Evolutionary conservation across 2,113 vertebrate genomes (phyloP).

Genomic region (Taxidea taxus): DNA sequence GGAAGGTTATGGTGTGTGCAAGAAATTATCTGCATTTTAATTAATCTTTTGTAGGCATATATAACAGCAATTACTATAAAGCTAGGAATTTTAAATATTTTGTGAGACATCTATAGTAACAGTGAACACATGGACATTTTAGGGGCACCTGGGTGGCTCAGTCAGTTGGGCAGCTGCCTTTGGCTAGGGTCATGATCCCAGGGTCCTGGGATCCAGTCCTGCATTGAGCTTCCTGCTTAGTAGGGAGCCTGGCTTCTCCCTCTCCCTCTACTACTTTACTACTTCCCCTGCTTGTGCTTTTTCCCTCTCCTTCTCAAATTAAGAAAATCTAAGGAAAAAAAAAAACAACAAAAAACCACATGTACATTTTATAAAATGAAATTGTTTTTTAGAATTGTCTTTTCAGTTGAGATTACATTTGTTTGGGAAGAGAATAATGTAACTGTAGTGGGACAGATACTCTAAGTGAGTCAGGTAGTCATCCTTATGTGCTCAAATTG

Average conservation of each 20-base stretch:
- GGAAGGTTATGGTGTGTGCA: neutral
- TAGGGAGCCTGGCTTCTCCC: too few species aligned
- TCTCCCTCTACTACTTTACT: too few species aligned
- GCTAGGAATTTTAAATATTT: neutral
- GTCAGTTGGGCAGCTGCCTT: too few species aligned
- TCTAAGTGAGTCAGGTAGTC: neutral
- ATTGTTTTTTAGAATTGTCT: neutral
- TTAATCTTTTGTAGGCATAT: neutral
- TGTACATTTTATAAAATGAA: neutral
- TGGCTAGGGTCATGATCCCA: too few species aligned
- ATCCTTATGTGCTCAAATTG: neutral
- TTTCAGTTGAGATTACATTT: neutral
- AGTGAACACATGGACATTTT: neutral
- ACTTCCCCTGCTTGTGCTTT: too few species aligned
- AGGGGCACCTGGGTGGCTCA: too few species aligned
- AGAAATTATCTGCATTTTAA: neutral
- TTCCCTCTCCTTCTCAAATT: too few species aligned
- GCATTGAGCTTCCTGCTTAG: too few species aligned
- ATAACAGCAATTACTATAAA: neutral
- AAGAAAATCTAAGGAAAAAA: too few species aligned
- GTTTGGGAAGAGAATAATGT: neutral
- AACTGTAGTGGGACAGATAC: neutral
- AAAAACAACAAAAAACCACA: neutral
- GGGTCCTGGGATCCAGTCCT: too few species aligned
- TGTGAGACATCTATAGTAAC: neutral